Conservation (phyloP, 2,113 vertebrate species). For the Callospermophilus lateralis region DNA sequence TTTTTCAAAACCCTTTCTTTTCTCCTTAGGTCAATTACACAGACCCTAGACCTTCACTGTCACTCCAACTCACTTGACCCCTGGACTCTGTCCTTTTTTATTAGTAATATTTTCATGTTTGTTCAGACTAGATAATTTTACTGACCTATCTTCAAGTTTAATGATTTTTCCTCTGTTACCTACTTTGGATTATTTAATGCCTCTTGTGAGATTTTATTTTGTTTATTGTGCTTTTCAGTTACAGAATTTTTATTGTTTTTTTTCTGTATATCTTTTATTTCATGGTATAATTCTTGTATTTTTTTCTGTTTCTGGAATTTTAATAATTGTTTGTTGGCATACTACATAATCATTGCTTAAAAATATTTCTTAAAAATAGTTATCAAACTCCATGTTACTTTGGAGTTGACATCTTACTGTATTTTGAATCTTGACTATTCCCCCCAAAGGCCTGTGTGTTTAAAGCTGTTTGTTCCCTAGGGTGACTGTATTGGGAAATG, state of each 20-base stretch:
- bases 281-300: background rate
- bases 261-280: background rate
- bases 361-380: background rate
- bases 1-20: background rate
- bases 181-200: background rate
- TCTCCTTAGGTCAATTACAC: background rate
- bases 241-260: background rate
- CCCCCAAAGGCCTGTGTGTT: too few relatives aligned
- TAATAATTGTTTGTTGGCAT: background rate
- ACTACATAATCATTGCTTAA: background rate
- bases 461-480: background rate
- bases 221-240: background rate
- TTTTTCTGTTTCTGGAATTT: background rate
- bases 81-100: background rate
- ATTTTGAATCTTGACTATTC: background rate
- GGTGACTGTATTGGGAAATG: background rate
- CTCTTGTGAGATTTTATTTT: background rate
- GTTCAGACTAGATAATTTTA: background rate
- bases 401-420: background rate
- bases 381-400: background rate
- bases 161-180: background rate
- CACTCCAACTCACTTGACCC: background rate
- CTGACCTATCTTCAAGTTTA: background rate
- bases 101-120: background rate
- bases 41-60: background rate